A percentile compares a stretch with the other conserved stretches of the same genome.
These are phyloP conservation scores for Serilophus lunatus DNA, from an alignment of 2,113 vertebrate species.

Conservation along the genomic window DNA sequence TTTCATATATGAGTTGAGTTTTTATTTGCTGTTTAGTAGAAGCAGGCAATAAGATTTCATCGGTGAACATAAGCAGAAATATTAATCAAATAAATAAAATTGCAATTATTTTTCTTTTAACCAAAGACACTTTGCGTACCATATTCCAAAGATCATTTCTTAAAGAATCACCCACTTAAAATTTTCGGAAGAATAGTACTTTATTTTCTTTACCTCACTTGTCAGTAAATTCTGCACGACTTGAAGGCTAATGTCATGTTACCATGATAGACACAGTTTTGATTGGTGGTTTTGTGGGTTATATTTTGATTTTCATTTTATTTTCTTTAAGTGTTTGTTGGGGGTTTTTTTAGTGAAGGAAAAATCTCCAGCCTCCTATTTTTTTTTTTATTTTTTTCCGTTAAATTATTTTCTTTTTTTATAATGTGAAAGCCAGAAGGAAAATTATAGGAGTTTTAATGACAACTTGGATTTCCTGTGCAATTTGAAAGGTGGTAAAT, in stretches of 20 bases:
- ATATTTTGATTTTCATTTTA: neutral
- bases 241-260: neutral
- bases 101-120: neutral
- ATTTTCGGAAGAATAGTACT: neutral
- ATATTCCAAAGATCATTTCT: neutral
- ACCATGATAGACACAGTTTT: neutral
- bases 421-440: neutral
- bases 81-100: neutral
- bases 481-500: neutral
- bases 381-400: neutral
- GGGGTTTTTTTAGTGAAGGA: neutral
- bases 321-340: neutral
- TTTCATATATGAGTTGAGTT: too few relatives aligned
- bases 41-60: neutral
- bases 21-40: neutral
- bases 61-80: neutral
- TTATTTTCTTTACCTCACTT: neutral
- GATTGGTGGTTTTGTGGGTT: neutral
- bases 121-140: neutral
- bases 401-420: neutral
- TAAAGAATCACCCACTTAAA: neutral
- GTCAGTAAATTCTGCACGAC: neutral
- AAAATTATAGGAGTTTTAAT: neutral
- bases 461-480: neutral
- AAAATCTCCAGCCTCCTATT: neutral